phyloP scores from a whole-genome alignment of 2,113 vertebrate genomes.

The Phainopepla nitens region DNA sequence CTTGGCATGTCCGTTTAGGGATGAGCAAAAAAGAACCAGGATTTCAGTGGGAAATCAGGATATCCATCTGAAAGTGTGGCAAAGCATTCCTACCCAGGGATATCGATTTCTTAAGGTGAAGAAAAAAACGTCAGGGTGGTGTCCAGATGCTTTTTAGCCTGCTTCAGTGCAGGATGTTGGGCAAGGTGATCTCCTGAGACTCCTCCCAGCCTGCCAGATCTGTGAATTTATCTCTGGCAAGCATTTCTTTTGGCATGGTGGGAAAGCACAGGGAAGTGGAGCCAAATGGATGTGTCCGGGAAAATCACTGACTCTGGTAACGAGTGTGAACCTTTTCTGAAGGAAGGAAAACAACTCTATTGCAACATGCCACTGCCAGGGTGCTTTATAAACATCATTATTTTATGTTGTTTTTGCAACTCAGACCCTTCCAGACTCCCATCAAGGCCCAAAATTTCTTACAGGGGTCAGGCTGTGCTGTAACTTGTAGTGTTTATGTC shows the following conservation, averaged over 20 bases:
- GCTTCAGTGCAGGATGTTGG: neutral
- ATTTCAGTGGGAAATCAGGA: neutral
- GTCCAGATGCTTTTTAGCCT: neutral
- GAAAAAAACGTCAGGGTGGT: neutral
- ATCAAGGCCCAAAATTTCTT: neutral
- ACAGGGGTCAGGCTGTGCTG: neutral
- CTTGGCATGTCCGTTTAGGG: neutral
- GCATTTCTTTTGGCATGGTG: neutral
- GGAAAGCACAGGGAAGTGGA: neutral
- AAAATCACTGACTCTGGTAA: neutral
- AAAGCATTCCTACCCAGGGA: neutral
- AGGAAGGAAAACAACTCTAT: neutral
- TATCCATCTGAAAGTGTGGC: neutral
- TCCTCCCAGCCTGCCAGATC: neutral
- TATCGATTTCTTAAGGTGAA: neutral
- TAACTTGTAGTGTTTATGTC: neutral
- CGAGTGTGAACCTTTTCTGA: neutral
- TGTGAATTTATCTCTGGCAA: slow-evolving; percentile 6
- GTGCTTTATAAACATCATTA: neutral
- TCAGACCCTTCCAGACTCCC: neutral
- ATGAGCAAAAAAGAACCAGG: neutral
- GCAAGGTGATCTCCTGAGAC: neutral
- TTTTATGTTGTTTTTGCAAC: neutral
- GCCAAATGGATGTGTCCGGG: neutral
- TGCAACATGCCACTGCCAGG: neutral